Evolutionary conservation across 1,140 invertebrate species (phyloP).

Genomic region (Carposina sasakii): DNA sequence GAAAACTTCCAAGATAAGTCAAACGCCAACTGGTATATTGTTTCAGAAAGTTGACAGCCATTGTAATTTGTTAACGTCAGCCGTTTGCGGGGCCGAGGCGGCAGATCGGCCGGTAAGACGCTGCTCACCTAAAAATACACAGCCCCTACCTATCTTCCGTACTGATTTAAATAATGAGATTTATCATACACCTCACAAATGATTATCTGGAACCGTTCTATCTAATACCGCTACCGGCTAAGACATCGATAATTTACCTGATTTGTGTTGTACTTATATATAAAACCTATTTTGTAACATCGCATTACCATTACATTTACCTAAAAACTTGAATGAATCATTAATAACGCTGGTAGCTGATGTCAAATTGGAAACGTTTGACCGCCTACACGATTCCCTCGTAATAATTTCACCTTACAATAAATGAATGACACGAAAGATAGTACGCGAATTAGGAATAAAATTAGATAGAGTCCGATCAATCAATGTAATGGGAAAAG

Average conservation of each 20-base stretch:
- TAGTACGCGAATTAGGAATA: no score
- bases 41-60: conserved; percentile 61
- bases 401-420: no score
- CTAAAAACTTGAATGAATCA: conserved; percentile 39
- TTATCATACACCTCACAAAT: conserved; percentile 46
- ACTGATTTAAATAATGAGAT: conserved; percentile 51
- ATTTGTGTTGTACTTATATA: conserved; percentile 24
- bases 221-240: conserved; percentile 43
- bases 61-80: conserved; percentile 67
- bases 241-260: conserved; percentile 39
- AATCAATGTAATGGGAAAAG: no score
- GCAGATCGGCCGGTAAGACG: conserved; percentile 29
- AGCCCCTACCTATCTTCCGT: conserved; percentile 39
- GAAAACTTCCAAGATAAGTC: conserved; percentile 66
- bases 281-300: conserved; percentile 34
- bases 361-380: conserved; percentile 22
- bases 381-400: conserved; percentile 28
- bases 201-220: conserved; percentile 43
- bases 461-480: no score
- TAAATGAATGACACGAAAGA: no score
- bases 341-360: conserved; percentile 45
- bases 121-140: conserved; percentile 61
- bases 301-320: conserved; percentile 33
- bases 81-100: conserved; percentile 28
- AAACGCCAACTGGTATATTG: conserved; percentile 69